Evolutionary conservation across 2,113 vertebrate species (phyloP), one percentile per base, ranked within the genome.

Genomic region (Paracanthobrama guichenoti): DNA sequence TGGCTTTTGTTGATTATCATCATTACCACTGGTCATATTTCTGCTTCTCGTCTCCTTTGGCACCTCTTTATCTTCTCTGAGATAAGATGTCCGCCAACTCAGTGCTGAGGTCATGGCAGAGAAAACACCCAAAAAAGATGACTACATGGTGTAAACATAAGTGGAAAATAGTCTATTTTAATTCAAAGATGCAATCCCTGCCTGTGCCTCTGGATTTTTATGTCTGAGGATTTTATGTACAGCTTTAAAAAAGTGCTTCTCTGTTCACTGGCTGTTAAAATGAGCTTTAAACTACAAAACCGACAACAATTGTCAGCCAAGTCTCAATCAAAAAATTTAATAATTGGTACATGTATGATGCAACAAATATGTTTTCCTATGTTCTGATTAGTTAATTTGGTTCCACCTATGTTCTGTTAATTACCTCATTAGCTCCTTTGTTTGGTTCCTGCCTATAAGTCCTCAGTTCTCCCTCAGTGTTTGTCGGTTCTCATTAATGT

Each of bases 41-140:
- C 76, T 60, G 76, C 20, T 78, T 78, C 20, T 39, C 31, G 3
- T 78, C 55, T 59, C 13, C 18, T 75, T 75, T 53, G 73, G 76
- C 76, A 42, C 74, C 4, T 55, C 48, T 6, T 55, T 42, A 60
- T 59, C 35, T 60, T 13, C 11, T 5, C 13, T 26, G 12, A 79
- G 59, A 66, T 53, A 75, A 75, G 73, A 75, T 50, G 48, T 53
- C n/a, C 14, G 48, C 44, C 73, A 31, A 75, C 24, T 75, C 24
- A 62, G 14, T 46, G 22, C 35, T 64, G n/a, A 64, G n/a, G 57
- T 79, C 77, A 79, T 44, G 24, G 11, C 13, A 18, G 35, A 26
- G 42, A 48, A 79, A 79, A 46, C 42, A 79, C 57, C 59, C 53
- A 60, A 78, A 78, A 8, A 44, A 8, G n/a, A 26, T 48, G 42